Base-by-base conservation (phyloP, 2,113 vertebrate genomes). In the Mustela nigripes region DNA sequence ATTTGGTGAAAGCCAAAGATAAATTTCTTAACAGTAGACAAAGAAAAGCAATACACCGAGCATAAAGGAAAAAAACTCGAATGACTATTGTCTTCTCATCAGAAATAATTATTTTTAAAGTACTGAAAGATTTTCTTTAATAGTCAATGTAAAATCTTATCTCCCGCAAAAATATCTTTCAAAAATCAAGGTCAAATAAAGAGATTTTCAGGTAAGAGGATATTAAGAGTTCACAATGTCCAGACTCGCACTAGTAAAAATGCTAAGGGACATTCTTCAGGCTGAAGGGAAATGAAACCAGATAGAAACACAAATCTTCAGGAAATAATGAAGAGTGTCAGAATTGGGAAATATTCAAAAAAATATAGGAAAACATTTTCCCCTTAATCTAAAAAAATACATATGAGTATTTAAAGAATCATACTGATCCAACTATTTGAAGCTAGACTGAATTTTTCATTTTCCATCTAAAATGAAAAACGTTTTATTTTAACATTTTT, bases 111-210 rank as follows among this genome's bases (percentile, higher is more conserved):
- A 63, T 53, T 12, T 85, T 92, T 69, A 80, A 79, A 94, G 63
- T 60, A 22, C 3, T 69, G 16, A 86, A 90, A 81, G 79, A 62
- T 7, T 42, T 69, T 79, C 69, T 82, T 53, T 53, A 5, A 69
- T 50, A 69, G 18, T 33, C 63, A 85, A 33, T 48, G 71, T 14
- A 76, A 76, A 85, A 74, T 71, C 69, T 92, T 76, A 85, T 53
- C 65, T 92, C 36, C 84, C 80, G 39, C 48, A 85, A 80, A 95
- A 89, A n/a, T 67, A 89, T 63, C 42, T n/a, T 91, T 95, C 50
- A 80, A 89, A 91, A 91, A 16, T 94, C 62, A 97, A 86, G 60
- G n/a, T 95, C 24, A 95, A 91, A 45, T 36, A 71, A 62, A 83
- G 71, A 48, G 12, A 36, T 88, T 79, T 96, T 94, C 48, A 84